These are phyloP conservation scores for Phacellophora camtschatica DNA, from an alignment of 30 jellyfish, hydroid and myxozoan species.

Conservation along the genomic window DNA sequence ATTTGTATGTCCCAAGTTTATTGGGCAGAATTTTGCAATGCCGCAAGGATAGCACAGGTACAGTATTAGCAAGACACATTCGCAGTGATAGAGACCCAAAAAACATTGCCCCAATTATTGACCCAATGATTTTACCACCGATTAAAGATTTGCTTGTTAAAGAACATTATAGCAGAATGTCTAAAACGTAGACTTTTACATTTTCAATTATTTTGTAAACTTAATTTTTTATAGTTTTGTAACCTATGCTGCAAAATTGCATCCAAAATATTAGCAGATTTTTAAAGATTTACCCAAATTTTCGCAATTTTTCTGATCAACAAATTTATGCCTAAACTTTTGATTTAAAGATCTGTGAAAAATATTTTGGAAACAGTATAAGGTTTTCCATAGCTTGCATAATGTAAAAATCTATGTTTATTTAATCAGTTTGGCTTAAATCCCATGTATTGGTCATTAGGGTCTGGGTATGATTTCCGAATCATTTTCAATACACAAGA, in stretches of 20 bases:
- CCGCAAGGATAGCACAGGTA: neutral
- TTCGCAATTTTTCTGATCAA: too few relatives aligned
- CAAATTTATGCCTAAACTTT: too few relatives aligned
- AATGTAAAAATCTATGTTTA: too few relatives aligned
- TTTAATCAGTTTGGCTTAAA: neutral
- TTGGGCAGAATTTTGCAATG: neutral
- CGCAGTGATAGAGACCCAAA: conserved; percentile 10
- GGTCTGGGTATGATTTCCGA: conserved; percentile 1
- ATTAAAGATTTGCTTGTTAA: neutral
- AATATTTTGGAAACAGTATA: too few relatives aligned
- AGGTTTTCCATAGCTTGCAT: too few relatives aligned
- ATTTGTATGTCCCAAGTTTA: neutral
- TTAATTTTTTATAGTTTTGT: too few relatives aligned
- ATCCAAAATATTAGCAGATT: too few relatives aligned
- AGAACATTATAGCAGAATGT: neutral
- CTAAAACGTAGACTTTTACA: neutral
- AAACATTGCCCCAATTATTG: conserved; percentile 5
- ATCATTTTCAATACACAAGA: conserved; percentile 9
- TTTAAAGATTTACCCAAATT: too few relatives aligned
- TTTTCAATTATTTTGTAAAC: too few relatives aligned
- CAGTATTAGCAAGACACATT: neutral
- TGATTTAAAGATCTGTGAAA: too few relatives aligned
- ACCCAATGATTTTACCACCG: conserved; percentile 5
- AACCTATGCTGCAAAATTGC: too few relatives aligned
- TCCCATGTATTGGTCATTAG: conserved; percentile 27